phyloP scores from a whole-genome alignment of 2,888 invertebrate species.

The Caenorhabditis zanzibari region DNA sequence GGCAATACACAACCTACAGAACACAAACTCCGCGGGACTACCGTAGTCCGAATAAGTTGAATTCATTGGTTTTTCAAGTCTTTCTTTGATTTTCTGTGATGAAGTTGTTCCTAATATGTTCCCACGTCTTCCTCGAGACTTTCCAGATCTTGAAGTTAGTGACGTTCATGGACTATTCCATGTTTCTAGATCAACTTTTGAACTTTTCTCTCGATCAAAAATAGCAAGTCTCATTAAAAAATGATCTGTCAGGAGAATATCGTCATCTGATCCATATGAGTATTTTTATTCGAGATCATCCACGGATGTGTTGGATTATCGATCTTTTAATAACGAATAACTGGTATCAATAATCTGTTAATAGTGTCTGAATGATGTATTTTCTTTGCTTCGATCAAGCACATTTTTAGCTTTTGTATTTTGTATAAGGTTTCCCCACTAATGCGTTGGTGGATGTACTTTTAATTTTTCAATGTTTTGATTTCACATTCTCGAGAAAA shows the following conservation, averaged over 20 bases:
- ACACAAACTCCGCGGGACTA: not conserved
- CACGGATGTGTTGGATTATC: constrained; percentile 37
- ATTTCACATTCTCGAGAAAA: constrained; percentile 10
- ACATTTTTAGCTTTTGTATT: constrained; percentile 26
- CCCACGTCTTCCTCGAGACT: too few species aligned
- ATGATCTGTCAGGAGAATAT: constrained; percentile 25
- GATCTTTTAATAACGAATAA: constrained; percentile 38
- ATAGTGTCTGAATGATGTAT: constrained; percentile 20
- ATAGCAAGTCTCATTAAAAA: not conserved
- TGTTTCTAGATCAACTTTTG: not conserved
- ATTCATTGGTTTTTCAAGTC: too few species aligned
- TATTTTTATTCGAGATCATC: constrained; percentile 12
- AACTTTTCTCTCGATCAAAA: not conserved
- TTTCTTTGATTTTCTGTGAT: not conserved
- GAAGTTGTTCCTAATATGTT: too few species aligned
- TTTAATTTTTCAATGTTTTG: constrained; percentile 24
- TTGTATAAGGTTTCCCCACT: constrained; percentile 17
- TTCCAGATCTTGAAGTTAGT: not conserved
- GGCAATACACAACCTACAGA: not conserved
- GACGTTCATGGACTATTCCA: not conserved
- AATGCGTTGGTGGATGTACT: constrained; percentile 38
- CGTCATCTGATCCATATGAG: constrained; percentile 1
- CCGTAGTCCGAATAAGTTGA: not conserved
- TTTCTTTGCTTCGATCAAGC: not conserved
- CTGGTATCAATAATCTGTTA: constrained; percentile 15